Evolutionary conservation across 2,888 invertebrate species (phyloP).

Genomic region (Ectemnius cavifrons): DNA sequence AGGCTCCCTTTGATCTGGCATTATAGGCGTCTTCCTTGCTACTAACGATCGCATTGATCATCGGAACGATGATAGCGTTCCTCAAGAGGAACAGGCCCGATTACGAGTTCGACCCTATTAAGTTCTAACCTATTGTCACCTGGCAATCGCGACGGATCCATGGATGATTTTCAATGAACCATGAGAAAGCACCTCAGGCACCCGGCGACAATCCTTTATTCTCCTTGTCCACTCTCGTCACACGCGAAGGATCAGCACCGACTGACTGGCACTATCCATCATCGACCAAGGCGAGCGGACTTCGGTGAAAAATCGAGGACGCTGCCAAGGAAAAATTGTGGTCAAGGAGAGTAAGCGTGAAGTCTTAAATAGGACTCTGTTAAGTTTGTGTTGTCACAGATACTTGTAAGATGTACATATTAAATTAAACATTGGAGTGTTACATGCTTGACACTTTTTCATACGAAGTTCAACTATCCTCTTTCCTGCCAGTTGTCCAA

Average conservation of each 20-base stretch:
- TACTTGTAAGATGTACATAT: no score
- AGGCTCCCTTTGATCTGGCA: background rate
- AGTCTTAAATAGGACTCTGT: no score
- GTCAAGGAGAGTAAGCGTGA: no score
- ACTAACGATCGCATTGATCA: slow-evolving; percentile 10
- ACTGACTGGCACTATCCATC: background rate
- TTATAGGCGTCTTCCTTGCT: slow-evolving; percentile 24
- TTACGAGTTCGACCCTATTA: slow-evolving; percentile 33
- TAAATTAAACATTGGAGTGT: no score
- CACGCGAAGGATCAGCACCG: background rate
- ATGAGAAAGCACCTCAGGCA: slow-evolving; percentile 2
- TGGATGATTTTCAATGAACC: background rate
- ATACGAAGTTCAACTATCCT: no score
- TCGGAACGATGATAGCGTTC: slow-evolving; percentile 20
- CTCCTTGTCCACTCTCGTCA: background rate
- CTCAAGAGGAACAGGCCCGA: slow-evolving; percentile 12
- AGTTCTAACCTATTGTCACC: slow-evolving; percentile 18
- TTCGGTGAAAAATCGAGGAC: background rate
- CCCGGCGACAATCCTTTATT: background rate
- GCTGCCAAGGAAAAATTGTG: no score
- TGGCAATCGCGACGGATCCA: background rate
- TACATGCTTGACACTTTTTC: no score
- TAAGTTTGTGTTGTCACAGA: no score
- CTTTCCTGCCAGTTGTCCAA: no score
- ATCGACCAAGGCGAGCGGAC: background rate